These are phyloP conservation scores for Nannospalax galili DNA, from an alignment of 2,113 vertebrate genomes.

Conservation along the genomic window DNA sequence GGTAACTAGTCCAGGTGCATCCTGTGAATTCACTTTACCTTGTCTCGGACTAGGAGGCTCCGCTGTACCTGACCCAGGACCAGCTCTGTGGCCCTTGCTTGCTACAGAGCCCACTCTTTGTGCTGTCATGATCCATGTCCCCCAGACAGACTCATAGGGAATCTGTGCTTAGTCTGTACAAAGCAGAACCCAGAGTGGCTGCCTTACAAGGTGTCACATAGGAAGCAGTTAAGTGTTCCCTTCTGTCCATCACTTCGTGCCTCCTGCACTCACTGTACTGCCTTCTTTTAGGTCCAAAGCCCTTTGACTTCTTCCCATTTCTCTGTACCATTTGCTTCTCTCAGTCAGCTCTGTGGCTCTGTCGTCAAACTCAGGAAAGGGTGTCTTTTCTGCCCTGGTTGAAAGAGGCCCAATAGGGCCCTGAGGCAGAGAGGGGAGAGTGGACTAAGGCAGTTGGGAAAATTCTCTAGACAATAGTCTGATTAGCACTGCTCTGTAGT, in stretches of 20 bases:
- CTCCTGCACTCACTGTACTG: background rate
- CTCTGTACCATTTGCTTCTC: background rate
- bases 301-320: background rate
- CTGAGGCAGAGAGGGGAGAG: background rate
- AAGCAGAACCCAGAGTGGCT: background rate
- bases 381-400: background rate
- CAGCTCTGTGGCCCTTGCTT: background rate
- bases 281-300: background rate
- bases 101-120: background rate
- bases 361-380: background rate
- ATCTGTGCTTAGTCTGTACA: background rate
- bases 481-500: background rate
- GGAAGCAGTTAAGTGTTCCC: background rate
- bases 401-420: background rate
- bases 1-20: background rate
- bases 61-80: background rate
- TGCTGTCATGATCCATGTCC: background rate
- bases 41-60: background rate
- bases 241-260: background rate
- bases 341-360: background rate
- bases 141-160: background rate
- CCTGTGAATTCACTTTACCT: background rate
- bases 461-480: background rate
- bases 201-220: background rate
- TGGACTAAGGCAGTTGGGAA: background rate